Conservation (phyloP, 2,797 vertebrate species). For the Chloroceryle inda region DNA sequence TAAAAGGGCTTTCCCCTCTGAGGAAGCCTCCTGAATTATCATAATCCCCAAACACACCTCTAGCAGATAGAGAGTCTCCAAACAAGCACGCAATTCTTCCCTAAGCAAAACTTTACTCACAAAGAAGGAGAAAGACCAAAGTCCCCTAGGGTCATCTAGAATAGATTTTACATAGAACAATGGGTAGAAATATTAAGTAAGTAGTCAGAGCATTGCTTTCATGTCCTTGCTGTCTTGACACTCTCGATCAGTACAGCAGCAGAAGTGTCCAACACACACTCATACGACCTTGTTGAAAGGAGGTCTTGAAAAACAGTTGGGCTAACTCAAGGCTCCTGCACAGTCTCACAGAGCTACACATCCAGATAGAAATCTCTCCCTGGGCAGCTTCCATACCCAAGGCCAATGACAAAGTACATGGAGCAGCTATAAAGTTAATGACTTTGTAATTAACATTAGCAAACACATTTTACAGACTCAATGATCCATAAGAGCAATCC, state of each 20-base stretch:
- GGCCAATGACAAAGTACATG: not conserved
- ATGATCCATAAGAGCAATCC: conserved; percentile 4
- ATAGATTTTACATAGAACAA: not conserved
- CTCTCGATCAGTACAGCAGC: not conserved
- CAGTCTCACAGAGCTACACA: not conserved
- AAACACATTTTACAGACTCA: conserved; percentile 54
- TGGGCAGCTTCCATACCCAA: not conserved
- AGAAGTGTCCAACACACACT: not conserved
- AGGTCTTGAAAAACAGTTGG: not conserved
- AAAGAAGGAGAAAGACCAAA: not conserved
- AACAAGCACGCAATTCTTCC: not conserved
- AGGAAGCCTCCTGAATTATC: not conserved
- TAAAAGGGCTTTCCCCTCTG: not conserved
- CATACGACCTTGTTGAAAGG: not conserved
- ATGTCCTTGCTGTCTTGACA: not conserved
- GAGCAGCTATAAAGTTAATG: conserved; percentile 34
- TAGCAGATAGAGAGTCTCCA: not conserved
- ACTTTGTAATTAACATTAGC: conserved; percentile 52
- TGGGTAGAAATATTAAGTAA: not conserved
- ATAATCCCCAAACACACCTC: not conserved
- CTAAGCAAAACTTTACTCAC: not conserved
- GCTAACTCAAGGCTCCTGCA: not conserved
- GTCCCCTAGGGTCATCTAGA: not conserved
- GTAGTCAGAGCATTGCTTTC: not conserved
- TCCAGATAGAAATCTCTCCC: not conserved